These are phyloP conservation scores for Parauchenoglanis ngamensis DNA, from an alignment of 2,797 vertebrate genomes.

Conservation along the genomic window DNA sequence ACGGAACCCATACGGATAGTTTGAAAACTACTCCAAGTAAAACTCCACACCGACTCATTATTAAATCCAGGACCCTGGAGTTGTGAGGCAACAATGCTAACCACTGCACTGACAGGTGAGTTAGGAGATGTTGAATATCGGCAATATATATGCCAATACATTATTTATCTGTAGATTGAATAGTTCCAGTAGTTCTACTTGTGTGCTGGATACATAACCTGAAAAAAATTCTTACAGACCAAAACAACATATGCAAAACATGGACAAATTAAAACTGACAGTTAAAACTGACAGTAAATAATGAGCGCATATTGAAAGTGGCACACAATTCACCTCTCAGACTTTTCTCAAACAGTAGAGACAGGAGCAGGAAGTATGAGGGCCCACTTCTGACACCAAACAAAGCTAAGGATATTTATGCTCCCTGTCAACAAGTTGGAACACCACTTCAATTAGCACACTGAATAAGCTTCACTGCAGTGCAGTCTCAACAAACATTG, in stretches of 20 bases:
- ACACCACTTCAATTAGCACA: neutral
- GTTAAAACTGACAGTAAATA: neutral
- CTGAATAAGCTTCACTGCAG: neutral
- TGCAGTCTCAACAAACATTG: slow-evolving; percentile 1
- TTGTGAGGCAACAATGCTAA: neutral
- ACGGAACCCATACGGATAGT: neutral
- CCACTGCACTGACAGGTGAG: neutral
- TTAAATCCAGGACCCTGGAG: neutral
- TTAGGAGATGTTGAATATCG: neutral
- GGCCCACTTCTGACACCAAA: neutral
- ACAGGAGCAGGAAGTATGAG: neutral
- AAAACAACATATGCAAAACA: neutral
- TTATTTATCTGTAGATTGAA: neutral
- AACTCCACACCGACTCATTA: neutral
- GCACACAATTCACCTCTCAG: neutral
- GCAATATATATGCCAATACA: neutral
- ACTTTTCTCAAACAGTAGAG: neutral
- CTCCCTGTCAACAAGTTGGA: neutral
- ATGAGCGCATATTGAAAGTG: neutral
- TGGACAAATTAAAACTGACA: neutral
- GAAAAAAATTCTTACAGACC: neutral
- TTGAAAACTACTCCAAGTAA: neutral
- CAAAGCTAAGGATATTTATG: neutral
- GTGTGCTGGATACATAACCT: neutral
- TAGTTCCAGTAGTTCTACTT: neutral